phyloP scores from a whole-genome alignment of 2,113 vertebrate genomes.

The Crotalus horridus region DNA sequence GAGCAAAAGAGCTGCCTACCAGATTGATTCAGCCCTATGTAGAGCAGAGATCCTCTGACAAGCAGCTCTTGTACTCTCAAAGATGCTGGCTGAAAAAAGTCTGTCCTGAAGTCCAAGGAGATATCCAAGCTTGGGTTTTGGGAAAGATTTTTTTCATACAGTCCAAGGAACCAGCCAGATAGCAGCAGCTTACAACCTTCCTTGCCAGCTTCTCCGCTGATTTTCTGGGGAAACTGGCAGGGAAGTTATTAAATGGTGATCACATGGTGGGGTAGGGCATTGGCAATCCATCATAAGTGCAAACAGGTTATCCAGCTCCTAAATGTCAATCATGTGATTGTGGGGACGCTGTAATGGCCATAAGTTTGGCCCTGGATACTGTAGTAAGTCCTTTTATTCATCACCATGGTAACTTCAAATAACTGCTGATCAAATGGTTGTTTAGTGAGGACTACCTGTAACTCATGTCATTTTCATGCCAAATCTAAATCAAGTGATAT shows the following conservation, averaged over 20 bases:
- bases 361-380: no score
- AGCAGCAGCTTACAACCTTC: neutral
- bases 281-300: neutral
- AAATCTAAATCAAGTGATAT: neutral
- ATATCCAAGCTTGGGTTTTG: neutral
- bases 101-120: neutral
- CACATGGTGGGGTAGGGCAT: neutral
- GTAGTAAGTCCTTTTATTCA: no score
- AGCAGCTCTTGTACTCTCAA: neutral
- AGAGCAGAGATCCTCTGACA: neutral
- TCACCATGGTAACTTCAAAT: no score
- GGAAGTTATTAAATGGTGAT: neutral
- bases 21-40: neutral
- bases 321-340: neutral
- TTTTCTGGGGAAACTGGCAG: neutral
- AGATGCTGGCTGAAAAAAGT: neutral
- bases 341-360: neutral
- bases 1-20: neutral
- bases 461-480: neutral
- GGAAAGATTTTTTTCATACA: no score
- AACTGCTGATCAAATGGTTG: no score
- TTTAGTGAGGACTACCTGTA: no score
- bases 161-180: neutral
- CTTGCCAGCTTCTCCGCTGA: neutral
- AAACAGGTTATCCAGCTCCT: neutral